Base-by-base conservation (phyloP, 2,888 invertebrate species). In the Tethea ocularis region DNA sequence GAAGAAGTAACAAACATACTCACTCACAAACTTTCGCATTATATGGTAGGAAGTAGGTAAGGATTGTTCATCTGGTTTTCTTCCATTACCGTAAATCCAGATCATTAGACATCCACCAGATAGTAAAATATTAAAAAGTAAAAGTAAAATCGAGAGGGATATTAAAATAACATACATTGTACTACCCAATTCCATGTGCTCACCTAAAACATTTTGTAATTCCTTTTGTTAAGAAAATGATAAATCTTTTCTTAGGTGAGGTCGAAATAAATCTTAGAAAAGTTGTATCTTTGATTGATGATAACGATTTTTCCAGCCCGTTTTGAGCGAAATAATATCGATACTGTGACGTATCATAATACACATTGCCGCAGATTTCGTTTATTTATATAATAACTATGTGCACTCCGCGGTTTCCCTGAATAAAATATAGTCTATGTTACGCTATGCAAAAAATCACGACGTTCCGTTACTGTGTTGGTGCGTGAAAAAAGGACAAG, bases 281-380 rank as follows among this genome's bases (percentile, higher is more conserved):
- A 69, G 64, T 69, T 68, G 63, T 64, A 60, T 62, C 57, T 62
- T 63, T 75, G 77, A 78, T 77, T 68, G 67, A 78, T 74, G 73
- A 56, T 60, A 57, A 56, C 72, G 55, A 77, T 75, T 69, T 77
- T 62, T 60, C 57, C 26, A 51, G 46, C 46, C 20, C 20, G 8
- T 46, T 10, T 46, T 46, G n/a, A 20, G 7, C 8, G 46, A 46
- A 20, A 46, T 46, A 46, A 46, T 38, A 46, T 10, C 46, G 20
- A 17, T 20, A 10, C 20, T 46, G 10, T 46, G 20, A n/a, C n/a
- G n/a, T n/a, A n/a, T 20, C 17, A 20, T 8, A 46, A 17, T 38
- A n/a, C 4, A n/a, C 38, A n/a, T 38, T n/a, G 5, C 38, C n/a
- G 2, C 15, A 38, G 38, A 38, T n/a, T 38, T 38, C 4, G n/a